phyloP scores from a whole-genome alignment of 1,140 invertebrate species.

The Pachypsylla venusta region DNA sequence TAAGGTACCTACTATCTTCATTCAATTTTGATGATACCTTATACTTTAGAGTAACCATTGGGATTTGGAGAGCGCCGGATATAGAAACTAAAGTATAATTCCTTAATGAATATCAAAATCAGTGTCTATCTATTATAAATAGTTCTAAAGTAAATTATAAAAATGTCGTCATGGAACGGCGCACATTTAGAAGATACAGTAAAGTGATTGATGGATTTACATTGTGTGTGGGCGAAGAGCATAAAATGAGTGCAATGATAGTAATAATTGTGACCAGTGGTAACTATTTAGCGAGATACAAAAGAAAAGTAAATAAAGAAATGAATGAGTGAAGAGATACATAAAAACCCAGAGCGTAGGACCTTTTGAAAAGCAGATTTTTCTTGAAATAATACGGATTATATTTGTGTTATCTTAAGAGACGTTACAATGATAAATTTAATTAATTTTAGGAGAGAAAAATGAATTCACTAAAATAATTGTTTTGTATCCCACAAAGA shows the following conservation, averaged over 20 bases:
- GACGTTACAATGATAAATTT: too few species aligned
- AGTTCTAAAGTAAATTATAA: background rate
- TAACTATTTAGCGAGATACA: background rate
- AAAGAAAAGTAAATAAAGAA: background rate
- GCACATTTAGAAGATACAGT: background rate
- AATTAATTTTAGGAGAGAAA: too few species aligned
- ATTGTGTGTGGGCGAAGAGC: background rate
- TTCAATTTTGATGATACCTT: too few species aligned
- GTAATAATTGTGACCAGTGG: background rate
- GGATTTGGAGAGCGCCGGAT: too few species aligned
- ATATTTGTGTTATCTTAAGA: too few species aligned
- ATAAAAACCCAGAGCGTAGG: background rate
- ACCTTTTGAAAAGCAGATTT: too few species aligned
- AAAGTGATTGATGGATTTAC: background rate
- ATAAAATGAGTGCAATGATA: background rate
- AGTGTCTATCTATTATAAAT: background rate
- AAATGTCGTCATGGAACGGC: background rate
- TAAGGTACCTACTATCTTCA: too few species aligned
- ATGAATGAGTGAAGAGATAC: background rate
- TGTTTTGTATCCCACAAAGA: too few species aligned
- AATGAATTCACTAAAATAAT: too few species aligned
- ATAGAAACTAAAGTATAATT: background rate
- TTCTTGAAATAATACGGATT: too few species aligned
- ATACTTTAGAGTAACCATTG: too few species aligned
- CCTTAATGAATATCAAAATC: background rate